phyloP scores from a whole-genome alignment of 2,888 invertebrate genomes.

The Cephus sareptanus region DNA sequence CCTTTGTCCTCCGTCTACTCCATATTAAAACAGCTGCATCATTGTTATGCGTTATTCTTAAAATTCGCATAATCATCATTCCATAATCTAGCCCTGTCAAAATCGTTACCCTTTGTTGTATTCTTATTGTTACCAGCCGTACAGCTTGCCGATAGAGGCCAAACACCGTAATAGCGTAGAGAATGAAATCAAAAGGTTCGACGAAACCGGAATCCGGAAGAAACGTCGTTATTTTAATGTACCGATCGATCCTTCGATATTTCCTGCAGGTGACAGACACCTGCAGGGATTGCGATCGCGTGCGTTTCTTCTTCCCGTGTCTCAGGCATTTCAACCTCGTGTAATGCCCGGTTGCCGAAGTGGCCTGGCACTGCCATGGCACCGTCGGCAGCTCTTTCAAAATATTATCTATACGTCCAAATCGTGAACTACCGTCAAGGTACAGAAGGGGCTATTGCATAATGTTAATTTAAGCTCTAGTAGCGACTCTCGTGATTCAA shows the following conservation, averaged over 20 bases:
- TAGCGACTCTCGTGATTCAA: neutral
- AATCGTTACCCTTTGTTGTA: neutral
- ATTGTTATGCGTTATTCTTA: neutral
- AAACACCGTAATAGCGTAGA: neutral
- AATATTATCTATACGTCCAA: neutral
- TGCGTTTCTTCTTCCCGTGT: neutral
- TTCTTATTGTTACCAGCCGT: neutral
- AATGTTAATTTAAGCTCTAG: neutral
- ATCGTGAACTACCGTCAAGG: neutral
- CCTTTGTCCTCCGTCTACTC: neutral
- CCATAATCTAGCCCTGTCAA: neutral
- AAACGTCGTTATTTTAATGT: neutral
- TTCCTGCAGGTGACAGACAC: neutral
- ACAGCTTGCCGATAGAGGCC: neutral
- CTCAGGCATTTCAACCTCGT: neutral
- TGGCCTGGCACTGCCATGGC: conserved; percentile 4
- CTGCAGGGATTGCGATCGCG: neutral
- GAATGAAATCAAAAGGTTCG: neutral
- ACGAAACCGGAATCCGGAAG: neutral
- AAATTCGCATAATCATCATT: neutral
- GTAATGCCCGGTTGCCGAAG: neutral
- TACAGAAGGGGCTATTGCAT: neutral
- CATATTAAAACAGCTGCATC: neutral
- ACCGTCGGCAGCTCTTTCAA: neutral
- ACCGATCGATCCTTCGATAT: neutral